Evolutionary conservation across 1,140 invertebrate genomes (phyloP), one percentile per base, ranked within the genome.

Genomic region (Danaus melanippus): DNA sequence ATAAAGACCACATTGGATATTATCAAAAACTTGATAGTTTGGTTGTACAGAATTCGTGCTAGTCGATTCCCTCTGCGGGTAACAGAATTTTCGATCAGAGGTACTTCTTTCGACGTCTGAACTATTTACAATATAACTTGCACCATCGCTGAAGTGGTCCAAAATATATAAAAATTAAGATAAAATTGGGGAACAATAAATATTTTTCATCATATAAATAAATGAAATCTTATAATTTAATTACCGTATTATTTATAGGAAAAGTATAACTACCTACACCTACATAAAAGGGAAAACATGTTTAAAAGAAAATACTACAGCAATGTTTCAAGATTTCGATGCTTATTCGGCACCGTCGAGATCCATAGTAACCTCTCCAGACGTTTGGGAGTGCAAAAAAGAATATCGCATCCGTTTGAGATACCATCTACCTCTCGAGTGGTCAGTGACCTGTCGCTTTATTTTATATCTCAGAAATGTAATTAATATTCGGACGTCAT

Each of bases 1-100:
- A 15, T 46, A 59, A 45, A 17, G 50, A 12, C 12, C 12, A 50
- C 42, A 43, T 45, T 42, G 10, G 0, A 40, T 42, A 32, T 17
- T 45, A 40, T 12, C 43, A 6, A 43, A 32, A 59, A 17, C 12
- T 46, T 47, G 17, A 48, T 46, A 11, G 41, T 12, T 48, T 32
- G 9, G 12, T 17, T 42, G 51, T 59, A 59, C 47, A 44, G 49
- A 62, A 48, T 49, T 61, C 51, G 64, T 64, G 69, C 73, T 76
- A 70, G 65, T 60, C 63, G 59, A 79, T 77, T 77, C 74, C 62
- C 73, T 79, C 56, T 74, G 67, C 67, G 66, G 64, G 65, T 66
- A 74, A 77, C 70, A 53, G 74, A 79, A 79, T 76, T 74, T 62
- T 62, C 67, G 64, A 79, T 76, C 74, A 71, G 60, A 65, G 65